Base-by-base conservation (phyloP, 1,140 invertebrate genomes). In the Drosophila serrata region DNA sequence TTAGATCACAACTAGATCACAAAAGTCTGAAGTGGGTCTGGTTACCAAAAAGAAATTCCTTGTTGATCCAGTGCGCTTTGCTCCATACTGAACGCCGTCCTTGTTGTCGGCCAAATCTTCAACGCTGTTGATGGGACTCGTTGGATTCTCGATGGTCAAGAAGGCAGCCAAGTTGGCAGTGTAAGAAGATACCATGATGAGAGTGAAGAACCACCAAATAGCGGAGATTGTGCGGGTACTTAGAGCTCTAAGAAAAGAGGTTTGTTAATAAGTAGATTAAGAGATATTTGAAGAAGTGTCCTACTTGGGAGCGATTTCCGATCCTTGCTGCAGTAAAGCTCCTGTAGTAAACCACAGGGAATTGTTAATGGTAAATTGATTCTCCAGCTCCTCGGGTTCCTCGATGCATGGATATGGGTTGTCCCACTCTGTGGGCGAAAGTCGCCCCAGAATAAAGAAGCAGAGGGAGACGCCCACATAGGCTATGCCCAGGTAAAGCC, bases 141-240 rank as follows among this genome's bases (percentile, higher is more conserved):
- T 94, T 68, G 96, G 94, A 12, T 95, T 95, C 93, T 98, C 97
- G 13, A 98, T 96, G 4, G 98, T 99, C 4, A 99, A 93, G 93
- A 99, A 99, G 56, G 98, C 98, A 60, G 99, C 98, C 65, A 99
- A 94, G 94, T 99, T 99, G 15, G 98, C 98, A 0, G 98, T 99
- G 92, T 99, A 99, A 2, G 97, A 98, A 17, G 97, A 98, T 8
- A 98, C 98, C 93, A 99, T 98, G 61, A 99, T 99, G 12, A 99
- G 94, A 3, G 97, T 98, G 91, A 99, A 99, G 87, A 99, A 97
- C 97, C 97, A 99, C 98, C 98, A 99, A 49, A 96, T 96, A 13
- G 95, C 95, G 0, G 96, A 96, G 58, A 97, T 94, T 62, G 97
- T 95, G 27, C 97, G 94, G 0, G 96, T 97, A 3, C 96, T 96